These are phyloP conservation scores for Dusona sp. DNA, from an alignment of 2,888 invertebrate genomes.

Conservation along the genomic window DNA sequence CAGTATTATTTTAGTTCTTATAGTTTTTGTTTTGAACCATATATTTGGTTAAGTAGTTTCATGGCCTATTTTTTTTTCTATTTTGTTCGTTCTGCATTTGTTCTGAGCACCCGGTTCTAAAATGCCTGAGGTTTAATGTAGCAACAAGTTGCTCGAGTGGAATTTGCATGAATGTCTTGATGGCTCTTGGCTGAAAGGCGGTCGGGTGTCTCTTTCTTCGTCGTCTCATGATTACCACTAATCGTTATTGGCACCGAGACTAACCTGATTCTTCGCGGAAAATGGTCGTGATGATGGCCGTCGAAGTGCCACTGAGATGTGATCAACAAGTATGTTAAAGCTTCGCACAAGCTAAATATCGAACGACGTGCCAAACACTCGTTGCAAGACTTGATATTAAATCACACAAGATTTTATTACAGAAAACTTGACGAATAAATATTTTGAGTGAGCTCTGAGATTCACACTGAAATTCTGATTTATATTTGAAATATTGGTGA, in stretches of 20 bases:
- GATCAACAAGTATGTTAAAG: slow-evolving; percentile 63
- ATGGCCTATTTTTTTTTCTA: neutral
- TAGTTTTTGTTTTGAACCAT: neutral
- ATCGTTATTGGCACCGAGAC: slow-evolving; percentile 68
- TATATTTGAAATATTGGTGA: neutral
- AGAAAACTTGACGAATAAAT: neutral
- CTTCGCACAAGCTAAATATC: slow-evolving; percentile 43
- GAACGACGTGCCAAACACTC: slow-evolving; percentile 32
- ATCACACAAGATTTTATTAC: neutral
- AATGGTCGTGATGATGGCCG: slow-evolving; percentile 35
- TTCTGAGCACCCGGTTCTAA: neutral
- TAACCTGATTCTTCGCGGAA: slow-evolving; percentile 49
- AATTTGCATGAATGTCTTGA: slow-evolving; percentile 63
- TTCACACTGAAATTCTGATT: neutral
- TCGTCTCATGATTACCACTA: slow-evolving; percentile 62
- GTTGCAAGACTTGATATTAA: neutral
- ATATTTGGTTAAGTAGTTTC: neutral
- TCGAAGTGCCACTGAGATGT: slow-evolving; percentile 30
- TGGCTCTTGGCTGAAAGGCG: slow-evolving; percentile 49
- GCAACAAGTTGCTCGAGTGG: slow-evolving; percentile 65
- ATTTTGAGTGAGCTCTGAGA: neutral
- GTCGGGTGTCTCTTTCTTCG: slow-evolving; percentile 26
- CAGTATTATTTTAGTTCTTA: neutral
- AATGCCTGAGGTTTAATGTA: slow-evolving; percentile 45
- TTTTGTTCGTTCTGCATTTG: neutral